Evolutionary conservation across 2,797 vertebrate species (phyloP).

Genomic region (Synaphobranchus kaupii): DNA sequence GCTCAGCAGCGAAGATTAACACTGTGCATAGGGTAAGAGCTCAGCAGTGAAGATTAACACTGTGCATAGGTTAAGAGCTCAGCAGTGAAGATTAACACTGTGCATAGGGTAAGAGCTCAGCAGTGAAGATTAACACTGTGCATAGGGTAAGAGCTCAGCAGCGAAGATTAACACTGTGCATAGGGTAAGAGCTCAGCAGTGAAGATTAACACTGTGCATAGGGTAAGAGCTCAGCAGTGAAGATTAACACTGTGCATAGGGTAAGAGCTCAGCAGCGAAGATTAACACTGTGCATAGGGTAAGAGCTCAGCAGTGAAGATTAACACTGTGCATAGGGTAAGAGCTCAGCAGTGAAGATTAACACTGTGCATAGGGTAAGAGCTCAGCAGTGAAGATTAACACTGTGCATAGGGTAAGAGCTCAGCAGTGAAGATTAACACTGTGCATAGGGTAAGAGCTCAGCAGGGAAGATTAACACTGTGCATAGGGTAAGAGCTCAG

Average conservation of each 20-base stretch:
- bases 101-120: conserved; percentile 30
- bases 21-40: conserved; percentile 31
- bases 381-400: too few species aligned
- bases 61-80: conserved; percentile 29
- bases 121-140: too few species aligned
- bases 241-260: too few species aligned
- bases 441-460: conserved; percentile 29
- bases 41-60: too few species aligned
- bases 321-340: too few species aligned
- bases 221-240: conserved; percentile 31
- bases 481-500: conserved; percentile 30
- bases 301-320: conserved; percentile 31
- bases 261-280: conserved; percentile 28
- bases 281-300: too few species aligned
- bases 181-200: conserved; percentile 30
- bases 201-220: too few species aligned
- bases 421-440: too few species aligned
- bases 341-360: conserved; percentile 33
- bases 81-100: too few species aligned
- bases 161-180: too few species aligned
- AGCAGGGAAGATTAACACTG: too few species aligned
- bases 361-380: too few species aligned
- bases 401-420: conserved; percentile 31
- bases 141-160: conserved; percentile 31
- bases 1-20: conserved; percentile 30